Conservation (phyloP, 2,113 vertebrate species). For the Ammodytes marinus region DNA sequence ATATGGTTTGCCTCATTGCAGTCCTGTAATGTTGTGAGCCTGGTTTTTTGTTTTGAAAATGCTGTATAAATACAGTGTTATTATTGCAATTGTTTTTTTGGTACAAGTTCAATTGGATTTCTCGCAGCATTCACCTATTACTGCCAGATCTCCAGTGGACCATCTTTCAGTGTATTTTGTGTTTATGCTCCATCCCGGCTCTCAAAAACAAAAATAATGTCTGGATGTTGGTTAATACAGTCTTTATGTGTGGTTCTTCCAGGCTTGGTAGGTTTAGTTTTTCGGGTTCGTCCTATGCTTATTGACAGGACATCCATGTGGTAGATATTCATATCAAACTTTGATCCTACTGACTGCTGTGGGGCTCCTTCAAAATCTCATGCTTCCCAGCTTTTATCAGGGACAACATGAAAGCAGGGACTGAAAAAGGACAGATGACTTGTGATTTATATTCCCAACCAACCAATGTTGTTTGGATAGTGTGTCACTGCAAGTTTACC, state of each 20-base stretch:
- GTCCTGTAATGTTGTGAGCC: no score
- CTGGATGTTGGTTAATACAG: not conserved
- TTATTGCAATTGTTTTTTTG: no score
- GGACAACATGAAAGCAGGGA: not conserved
- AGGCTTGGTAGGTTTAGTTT: not conserved
- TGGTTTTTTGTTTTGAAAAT: no score
- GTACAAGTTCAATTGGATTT: no score
- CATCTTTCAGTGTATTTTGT: not conserved
- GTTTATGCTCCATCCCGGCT: not conserved
- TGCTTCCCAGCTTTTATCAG: not conserved
- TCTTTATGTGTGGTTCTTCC: not conserved
- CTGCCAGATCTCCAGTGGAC: not conserved
- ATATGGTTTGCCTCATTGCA: no score
- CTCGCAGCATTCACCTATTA: not conserved
- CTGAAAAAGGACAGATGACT: not conserved
- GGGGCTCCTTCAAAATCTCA: not conserved
- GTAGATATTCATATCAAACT: not conserved
- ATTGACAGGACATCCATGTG: not conserved
- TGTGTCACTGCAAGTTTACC: not conserved
- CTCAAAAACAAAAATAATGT: not conserved
- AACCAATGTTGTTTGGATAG: slow-evolving; percentile 1
- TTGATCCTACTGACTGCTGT: not conserved
- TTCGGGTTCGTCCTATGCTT: not conserved
- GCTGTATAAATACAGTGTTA: no score
- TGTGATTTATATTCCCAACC: not conserved